phyloP scores from a whole-genome alignment of 2,888 invertebrate species.

The Scrobipalpa costella region DNA sequence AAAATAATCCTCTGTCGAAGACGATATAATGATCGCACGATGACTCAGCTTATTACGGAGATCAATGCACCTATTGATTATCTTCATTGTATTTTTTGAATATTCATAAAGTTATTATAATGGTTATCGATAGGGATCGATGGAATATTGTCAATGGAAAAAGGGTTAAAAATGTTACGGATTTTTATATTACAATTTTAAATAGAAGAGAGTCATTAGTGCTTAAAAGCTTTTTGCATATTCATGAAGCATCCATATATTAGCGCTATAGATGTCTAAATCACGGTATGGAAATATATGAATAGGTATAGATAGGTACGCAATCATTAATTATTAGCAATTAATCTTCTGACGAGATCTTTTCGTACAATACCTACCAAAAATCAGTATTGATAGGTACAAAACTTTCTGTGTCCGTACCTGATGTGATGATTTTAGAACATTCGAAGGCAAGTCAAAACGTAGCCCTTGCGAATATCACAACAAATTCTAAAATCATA shows the following conservation, averaged over 20 bases:
- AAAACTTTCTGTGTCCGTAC: too few relatives aligned
- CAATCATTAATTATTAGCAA: neutral
- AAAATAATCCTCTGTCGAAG: conserved; percentile 32
- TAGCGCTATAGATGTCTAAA: conserved; percentile 25
- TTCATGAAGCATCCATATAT: conserved; percentile 65
- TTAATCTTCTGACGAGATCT: too few relatives aligned
- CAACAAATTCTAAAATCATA: neutral
- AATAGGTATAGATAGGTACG: neutral
- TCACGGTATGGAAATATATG: neutral
- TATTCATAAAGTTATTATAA: conserved; percentile 63
- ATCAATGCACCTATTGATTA: conserved; percentile 66
- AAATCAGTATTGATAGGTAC: too few relatives aligned
- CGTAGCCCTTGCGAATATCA: neutral
- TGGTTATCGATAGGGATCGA: conserved; percentile 41
- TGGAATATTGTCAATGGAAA: conserved; percentile 25
- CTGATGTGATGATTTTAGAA: too few relatives aligned
- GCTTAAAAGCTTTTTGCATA: conserved; percentile 57
- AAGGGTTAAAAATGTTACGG: conserved; percentile 36
- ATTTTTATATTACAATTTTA: conserved; percentile 29
- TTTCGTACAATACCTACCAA: too few relatives aligned
- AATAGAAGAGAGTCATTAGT: conserved; percentile 1
- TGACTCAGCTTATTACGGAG: conserved; percentile 59
- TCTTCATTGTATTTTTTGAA: conserved; percentile 72
- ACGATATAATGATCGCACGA: conserved; percentile 48
- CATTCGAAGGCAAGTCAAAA: too few relatives aligned